Evolutionary conservation across 2,797 vertebrate species (phyloP).

Genomic region (Podarcis lilfordi): DNA sequence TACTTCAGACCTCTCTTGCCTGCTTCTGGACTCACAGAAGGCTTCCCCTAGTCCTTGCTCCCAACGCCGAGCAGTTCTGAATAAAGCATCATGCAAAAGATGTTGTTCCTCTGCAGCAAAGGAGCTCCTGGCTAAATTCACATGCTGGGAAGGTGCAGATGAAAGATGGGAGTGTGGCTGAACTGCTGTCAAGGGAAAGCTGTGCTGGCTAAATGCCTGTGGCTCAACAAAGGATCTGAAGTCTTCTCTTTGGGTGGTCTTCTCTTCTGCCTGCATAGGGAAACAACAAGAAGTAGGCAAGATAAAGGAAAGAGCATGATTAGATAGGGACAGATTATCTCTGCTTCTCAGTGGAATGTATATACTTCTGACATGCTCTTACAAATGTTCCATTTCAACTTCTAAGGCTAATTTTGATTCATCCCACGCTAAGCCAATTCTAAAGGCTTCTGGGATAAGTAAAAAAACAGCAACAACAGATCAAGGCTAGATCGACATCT

Average conservation of each 20-base stretch:
- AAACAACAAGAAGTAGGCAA: background rate
- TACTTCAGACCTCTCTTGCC: background rate
- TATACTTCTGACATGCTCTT: background rate
- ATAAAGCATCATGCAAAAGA: background rate
- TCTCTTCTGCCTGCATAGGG: slow-evolving; percentile 5
- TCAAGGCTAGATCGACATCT: background rate
- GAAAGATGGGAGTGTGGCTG: background rate
- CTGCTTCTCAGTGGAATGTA: background rate
- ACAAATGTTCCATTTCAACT: background rate
- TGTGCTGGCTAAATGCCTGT: rapidly evolving
- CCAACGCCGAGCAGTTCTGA: background rate
- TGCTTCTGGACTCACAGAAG: background rate
- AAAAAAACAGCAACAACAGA: background rate
- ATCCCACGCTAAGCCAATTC: too few species aligned
- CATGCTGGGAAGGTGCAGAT: background rate
- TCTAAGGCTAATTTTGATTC: background rate
- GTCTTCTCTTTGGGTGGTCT: background rate
- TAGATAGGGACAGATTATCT: background rate
- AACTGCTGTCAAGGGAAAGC: background rate
- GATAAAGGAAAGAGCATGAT: background rate
- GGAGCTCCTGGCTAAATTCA: background rate
- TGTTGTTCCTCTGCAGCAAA: background rate
- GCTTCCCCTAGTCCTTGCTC: background rate
- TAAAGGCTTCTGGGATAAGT: background rate
- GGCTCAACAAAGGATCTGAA: background rate